Evolutionary conservation across 2,888 invertebrate species (phyloP), one percentile per base, ranked within the genome.

Genomic region (Aricia artaxerxes): DNA sequence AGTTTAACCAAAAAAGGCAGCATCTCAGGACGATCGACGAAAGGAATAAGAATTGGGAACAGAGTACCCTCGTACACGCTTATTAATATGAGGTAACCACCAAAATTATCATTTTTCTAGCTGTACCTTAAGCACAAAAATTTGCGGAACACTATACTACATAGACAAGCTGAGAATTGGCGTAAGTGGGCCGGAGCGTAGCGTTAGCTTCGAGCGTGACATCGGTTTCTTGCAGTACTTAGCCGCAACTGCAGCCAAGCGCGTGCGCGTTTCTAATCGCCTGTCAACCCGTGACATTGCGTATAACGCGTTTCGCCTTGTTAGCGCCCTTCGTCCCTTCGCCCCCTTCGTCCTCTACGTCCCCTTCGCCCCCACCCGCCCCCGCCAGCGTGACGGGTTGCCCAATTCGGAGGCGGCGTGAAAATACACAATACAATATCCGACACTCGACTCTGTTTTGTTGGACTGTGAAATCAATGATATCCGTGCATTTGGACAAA

Each of bases 191-290:
- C 49, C 49, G 11, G 11, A 49, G 49, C 49, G 49, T 49, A 2
- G 49, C 49, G 49, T 49, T 49, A 49, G 4, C 16, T 53, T 57
- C 4, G 1, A 13, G 69, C 35, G 57, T 77, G 40, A 77, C 38
- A 78, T 44, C 35, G 24, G 44, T 78, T 73, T 40, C 78, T 60
- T 31, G n/a, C 72, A 53, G 78, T 57, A 57, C 53, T 24, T 72
- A 69, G 81, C 81, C 81, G 61, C 81, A 81, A 80, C 79, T 79
- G 80, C 82, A 83, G 73, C 76, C 79, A 80, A 81, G 83, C 90
- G 90, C 89, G 88, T 92, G 92, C 88, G 92, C 92, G 90, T 88
- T 84, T 81, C 92, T 83, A 93, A 93, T 93, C 87, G 87, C 83
- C 86, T 87, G 91, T 92, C 89, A 90, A 87, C 86, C 88, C 92